phyloP scores from a whole-genome alignment of 2,888 invertebrate genomes.

The Hedya salicella region DNA sequence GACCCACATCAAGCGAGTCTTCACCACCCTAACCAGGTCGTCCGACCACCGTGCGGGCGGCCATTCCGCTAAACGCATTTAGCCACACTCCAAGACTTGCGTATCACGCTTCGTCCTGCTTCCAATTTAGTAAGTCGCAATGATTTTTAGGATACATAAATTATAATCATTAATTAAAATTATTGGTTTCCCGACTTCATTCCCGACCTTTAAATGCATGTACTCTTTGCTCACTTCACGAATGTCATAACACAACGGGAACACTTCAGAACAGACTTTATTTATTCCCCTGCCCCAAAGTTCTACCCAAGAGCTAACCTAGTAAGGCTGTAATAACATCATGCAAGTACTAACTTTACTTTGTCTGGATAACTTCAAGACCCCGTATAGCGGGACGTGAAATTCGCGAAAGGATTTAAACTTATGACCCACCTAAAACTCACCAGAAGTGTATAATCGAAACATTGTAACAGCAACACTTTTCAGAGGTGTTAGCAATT shows the following conservation, averaged over 20 bases:
- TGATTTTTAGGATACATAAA: no score
- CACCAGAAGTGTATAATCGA: conserved; percentile 9
- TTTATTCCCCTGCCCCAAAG: not conserved
- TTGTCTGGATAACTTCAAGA: conserved; percentile 22
- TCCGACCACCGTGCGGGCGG: no score
- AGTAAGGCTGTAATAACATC: not conserved
- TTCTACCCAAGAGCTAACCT: not conserved
- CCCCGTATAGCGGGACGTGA: conserved; percentile 13
- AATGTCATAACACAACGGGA: not conserved
- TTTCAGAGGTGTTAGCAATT: not conserved
- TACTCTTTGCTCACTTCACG: no score
- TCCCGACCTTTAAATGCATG: no score
- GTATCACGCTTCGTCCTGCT: no score
- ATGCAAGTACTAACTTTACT: not conserved
- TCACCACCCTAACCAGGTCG: no score
- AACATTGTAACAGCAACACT: conserved; percentile 5
- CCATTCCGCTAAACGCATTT: no score
- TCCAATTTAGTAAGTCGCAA: no score
- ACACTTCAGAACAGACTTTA: not conserved
- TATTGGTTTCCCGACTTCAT: no score
- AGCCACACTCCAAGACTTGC: no score
- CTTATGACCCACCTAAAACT: conserved; percentile 15
- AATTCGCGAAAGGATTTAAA: conserved; percentile 15
- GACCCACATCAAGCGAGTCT: no score
- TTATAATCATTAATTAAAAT: no score